These are phyloP conservation scores for Leucophenga montana DNA, from an alignment of 2,888 invertebrate species.

Conservation along the genomic window DNA sequence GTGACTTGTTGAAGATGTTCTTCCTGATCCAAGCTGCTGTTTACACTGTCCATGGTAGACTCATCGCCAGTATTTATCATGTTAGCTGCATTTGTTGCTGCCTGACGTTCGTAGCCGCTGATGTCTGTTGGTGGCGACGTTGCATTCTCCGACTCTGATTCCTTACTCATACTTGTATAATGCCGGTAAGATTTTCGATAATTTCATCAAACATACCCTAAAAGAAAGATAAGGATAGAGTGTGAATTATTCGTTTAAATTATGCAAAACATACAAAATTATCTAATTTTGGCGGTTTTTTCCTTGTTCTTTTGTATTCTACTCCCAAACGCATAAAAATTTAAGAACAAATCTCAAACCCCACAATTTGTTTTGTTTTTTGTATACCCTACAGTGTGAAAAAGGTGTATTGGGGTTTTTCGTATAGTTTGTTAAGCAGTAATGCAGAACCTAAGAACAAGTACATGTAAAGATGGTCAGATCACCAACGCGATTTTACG, in stretches of 20 bases:
- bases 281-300: slow-evolving; percentile 63
- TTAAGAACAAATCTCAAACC: slow-evolving; percentile 56
- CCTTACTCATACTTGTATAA: slow-evolving; percentile 11
- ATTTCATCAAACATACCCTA: slow-evolving; percentile 33
- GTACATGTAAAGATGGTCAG: too few relatives aligned
- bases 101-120: neutral
- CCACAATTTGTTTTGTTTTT: slow-evolving; percentile 40
- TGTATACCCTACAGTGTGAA: slow-evolving; percentile 36
- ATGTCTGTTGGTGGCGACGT: neutral
- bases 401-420: neutral
- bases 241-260: neutral
- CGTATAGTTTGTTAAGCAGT: slow-evolving; percentile 8
- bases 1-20: neutral
- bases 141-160: too few relatives aligned
- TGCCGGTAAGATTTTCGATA: slow-evolving; percentile 41
- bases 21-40: neutral
- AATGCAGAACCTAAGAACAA: too few relatives aligned
- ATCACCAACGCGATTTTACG: too few relatives aligned
- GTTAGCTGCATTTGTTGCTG: neutral
- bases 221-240: slow-evolving; percentile 54
- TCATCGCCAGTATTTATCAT: neutral
- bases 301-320: slow-evolving; percentile 50
- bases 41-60: neutral
- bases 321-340: slow-evolving; percentile 39
- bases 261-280: slow-evolving; percentile 38